Conservation (phyloP, 2,797 vertebrate genomes). For the Falco biarmicus region DNA sequence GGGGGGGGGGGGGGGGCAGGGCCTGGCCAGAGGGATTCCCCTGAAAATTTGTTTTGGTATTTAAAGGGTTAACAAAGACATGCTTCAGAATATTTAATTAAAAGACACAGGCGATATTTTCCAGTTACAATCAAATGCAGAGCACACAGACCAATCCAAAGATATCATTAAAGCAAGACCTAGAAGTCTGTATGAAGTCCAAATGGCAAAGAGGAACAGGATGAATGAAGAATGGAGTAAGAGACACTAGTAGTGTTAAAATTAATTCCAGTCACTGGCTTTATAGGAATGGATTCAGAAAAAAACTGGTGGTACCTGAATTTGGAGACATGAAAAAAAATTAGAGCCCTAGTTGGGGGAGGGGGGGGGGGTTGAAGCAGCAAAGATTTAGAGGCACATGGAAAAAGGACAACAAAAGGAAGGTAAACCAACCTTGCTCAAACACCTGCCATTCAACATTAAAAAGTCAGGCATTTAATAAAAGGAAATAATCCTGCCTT, state of each 20-base stretch:
- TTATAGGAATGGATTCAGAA: neutral
- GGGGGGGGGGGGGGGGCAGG: fast-evolving
- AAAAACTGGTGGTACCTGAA: neutral
- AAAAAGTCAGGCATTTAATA: neutral
- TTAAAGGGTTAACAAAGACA: neutral
- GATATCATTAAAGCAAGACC: neutral
- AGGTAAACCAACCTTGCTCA: neutral
- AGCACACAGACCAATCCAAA: neutral
- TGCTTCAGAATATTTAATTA: neutral
- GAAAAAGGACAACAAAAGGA: neutral
- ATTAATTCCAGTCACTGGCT: neutral
- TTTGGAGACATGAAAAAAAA: neutral
- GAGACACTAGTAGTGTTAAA: neutral
- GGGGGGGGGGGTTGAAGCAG: neutral
- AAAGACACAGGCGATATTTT: neutral
- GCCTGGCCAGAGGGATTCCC: neutral
- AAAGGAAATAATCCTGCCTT: neutral
- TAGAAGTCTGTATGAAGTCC: neutral
- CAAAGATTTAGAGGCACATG: neutral
- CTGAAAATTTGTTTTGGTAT: neutral
- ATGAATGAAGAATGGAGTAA: neutral
- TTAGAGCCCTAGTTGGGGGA: neutral
- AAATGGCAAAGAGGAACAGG: neutral
- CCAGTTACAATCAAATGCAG: neutral
- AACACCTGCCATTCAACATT: neutral